Evolutionary conservation across 2,113 vertebrate species (phyloP).

Genomic region (Neogobius melanostomus): DNA sequence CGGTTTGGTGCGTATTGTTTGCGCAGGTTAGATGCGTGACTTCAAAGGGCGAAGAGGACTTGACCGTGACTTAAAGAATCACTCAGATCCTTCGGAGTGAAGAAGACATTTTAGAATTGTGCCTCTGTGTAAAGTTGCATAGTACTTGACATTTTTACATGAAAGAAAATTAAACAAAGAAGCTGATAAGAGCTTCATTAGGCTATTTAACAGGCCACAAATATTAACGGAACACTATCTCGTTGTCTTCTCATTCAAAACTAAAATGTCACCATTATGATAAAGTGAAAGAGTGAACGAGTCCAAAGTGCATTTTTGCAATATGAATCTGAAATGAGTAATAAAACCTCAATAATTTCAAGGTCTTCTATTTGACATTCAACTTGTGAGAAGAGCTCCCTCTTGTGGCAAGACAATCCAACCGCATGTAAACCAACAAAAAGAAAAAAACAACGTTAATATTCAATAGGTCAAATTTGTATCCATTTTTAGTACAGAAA

Average conservation of each 20-base stretch:
- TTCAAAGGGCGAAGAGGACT: conserved; percentile 22
- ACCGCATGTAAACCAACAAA: conserved; percentile 24
- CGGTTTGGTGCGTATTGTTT: conserved; percentile 41
- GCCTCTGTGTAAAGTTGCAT: not conserved
- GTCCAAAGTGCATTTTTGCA: conserved; percentile 16
- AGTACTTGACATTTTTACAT: not conserved
- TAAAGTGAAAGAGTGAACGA: not conserved
- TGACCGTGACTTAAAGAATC: not conserved
- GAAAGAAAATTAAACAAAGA: conserved; percentile 41
- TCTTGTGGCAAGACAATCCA: conserved; percentile 45
- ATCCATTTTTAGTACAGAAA: conserved; percentile 4
- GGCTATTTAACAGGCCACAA: not conserved
- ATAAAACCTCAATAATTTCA: conserved; percentile 29
- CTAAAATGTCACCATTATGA: not conserved
- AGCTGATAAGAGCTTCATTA: conserved; percentile 16
- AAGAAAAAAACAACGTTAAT: too few relatives aligned
- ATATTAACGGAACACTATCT: not conserved
- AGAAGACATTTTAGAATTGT: not conserved
- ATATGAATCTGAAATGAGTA: conserved; percentile 21
- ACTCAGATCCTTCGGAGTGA: not conserved
- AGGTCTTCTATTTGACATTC: conserved; percentile 25
- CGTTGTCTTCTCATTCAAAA: not conserved
- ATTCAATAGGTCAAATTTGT: not conserved
- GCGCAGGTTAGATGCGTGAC: conserved; percentile 35
- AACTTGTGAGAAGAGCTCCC: conserved; percentile 39